Evolutionary conservation across 2,113 vertebrate species (phyloP).

Genomic region (Brachionichthys hirsutus): DNA sequence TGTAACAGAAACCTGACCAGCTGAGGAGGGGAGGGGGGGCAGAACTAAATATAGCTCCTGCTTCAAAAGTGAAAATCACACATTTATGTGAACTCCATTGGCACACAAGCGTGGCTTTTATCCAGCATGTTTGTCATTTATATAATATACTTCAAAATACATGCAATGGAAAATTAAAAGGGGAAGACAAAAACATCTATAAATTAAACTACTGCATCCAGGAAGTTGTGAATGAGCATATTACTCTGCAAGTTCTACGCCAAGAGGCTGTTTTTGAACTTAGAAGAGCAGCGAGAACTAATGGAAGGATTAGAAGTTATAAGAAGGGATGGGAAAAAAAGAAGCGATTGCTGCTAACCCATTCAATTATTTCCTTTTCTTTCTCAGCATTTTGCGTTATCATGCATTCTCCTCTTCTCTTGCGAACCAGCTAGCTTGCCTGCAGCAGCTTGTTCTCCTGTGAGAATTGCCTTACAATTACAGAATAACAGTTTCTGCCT

Average conservation of each 20-base stretch:
- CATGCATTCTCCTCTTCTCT: background rate
- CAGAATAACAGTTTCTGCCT: constrained; percentile 41
- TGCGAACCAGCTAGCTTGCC: constrained; percentile 6
- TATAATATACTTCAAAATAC: constrained; percentile 3
- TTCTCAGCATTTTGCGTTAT: background rate
- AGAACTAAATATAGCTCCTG: constrained; percentile 41
- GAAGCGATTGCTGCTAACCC: background rate
- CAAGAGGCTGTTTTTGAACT: constrained; percentile 23
- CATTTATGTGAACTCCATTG: constrained; percentile 23
- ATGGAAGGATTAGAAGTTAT: constrained; percentile 28
- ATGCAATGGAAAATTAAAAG: background rate
- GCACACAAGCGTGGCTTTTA: constrained; percentile 6
- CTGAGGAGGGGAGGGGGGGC: constrained; percentile 50
- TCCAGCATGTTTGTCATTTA: constrained; percentile 29
- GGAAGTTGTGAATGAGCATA: constrained; percentile 48
- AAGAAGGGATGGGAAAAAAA: background rate
- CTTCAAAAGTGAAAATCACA: constrained; percentile 48
- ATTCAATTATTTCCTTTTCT: constrained; percentile 20
- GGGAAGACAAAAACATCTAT: background rate
- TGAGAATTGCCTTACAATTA: constrained; percentile 35
- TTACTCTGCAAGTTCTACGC: constrained; percentile 21
- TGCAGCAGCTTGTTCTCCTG: constrained; percentile 9
- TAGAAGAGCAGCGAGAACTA: background rate
- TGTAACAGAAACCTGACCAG: constrained; percentile 31
- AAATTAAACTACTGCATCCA: constrained; percentile 1